These are phyloP conservation scores for Pantelozetes paolii DNA, from an alignment of 2,888 invertebrate genomes.

Conservation along the genomic window DNA sequence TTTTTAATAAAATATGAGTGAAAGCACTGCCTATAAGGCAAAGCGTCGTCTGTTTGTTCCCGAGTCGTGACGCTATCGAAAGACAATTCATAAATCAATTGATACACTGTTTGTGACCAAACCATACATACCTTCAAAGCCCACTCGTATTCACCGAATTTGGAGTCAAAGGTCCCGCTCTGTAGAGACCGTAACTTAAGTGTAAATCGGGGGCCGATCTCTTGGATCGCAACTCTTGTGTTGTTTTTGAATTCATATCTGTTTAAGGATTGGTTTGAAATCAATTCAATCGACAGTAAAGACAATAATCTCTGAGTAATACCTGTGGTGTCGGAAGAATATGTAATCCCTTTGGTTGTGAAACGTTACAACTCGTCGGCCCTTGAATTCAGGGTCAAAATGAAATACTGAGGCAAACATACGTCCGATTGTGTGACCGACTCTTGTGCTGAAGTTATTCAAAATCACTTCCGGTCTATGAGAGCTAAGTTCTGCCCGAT, in stretches of 20 bases:
- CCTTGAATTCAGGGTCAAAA: slow-evolving; percentile 90
- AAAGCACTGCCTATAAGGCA: slow-evolving; percentile 63
- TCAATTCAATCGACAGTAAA: slow-evolving; percentile 15
- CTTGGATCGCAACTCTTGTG: slow-evolving; percentile 68
- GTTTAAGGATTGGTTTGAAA: slow-evolving; percentile 40
- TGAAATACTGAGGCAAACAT: slow-evolving; percentile 93
- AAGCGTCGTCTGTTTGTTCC: slow-evolving; percentile 88
- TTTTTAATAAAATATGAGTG: slow-evolving; percentile 1
- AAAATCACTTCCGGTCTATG: slow-evolving; percentile 93
- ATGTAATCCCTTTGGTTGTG: slow-evolving; percentile 99
- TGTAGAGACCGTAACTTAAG: slow-evolving; percentile 85
- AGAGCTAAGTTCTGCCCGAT: slow-evolving; percentile 55
- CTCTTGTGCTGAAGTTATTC: slow-evolving; percentile 89
- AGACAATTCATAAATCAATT: slow-evolving; percentile 26
- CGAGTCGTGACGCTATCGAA: slow-evolving; percentile 77
- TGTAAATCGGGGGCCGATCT: slow-evolving; percentile 96
- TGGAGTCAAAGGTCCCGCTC: slow-evolving; percentile 94
- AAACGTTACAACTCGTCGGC: slow-evolving; percentile 88
- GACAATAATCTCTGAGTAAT: no score
- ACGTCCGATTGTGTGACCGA: slow-evolving; percentile 83
- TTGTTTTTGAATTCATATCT: slow-evolving; percentile 80
- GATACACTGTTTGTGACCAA: background rate
- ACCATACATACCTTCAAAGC: slow-evolving; percentile 58
- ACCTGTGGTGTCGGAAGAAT: slow-evolving; percentile 96
- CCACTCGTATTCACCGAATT: slow-evolving; percentile 96